Evolutionary conservation across 37 sponge, comb jelly and placozoan species (phyloP).

Genomic region (Bolinopsis microptera): DNA sequence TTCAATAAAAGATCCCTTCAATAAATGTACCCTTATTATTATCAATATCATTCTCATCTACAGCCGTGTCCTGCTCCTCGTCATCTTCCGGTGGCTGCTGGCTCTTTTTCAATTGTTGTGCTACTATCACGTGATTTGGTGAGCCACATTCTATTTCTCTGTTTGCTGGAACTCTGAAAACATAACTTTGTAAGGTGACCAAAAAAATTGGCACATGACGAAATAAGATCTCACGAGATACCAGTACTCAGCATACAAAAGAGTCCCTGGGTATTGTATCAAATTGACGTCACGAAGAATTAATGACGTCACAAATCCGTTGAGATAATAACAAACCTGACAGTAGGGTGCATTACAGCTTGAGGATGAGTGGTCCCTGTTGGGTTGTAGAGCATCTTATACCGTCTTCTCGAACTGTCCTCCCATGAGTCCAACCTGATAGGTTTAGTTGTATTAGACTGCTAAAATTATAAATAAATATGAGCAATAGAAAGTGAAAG

Average conservation of each 20-base stretch:
- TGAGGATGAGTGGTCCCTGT: slow-evolving; percentile 74
- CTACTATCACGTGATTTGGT: not conserved
- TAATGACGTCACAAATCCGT: no score
- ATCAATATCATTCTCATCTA: slow-evolving; percentile 15
- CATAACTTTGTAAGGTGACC: no score
- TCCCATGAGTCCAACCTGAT: slow-evolving; percentile 74
- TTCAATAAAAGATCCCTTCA: no score
- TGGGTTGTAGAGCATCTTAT: slow-evolving; percentile 75
- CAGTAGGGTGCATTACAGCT: slow-evolving; percentile 65
- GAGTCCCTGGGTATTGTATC: no score
- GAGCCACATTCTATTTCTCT: not conserved
- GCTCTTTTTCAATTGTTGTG: not conserved
- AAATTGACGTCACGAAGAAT: no score
- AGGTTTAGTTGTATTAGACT: no score
- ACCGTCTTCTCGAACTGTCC: slow-evolving; percentile 70
- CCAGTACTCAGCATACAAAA: no score
- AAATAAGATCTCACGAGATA: no score
- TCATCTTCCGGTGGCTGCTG: slow-evolving; percentile 14
- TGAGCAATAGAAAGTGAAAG: not conserved
- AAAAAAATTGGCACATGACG: no score
- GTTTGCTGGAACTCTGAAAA: no score
- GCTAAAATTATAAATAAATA: not conserved
- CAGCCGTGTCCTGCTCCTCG: not conserved
- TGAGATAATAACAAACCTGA: no score
- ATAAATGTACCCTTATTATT: not conserved